Base-by-base conservation (phyloP, 2,888 invertebrate genomes). In the Ophonus ardosiacus region DNA sequence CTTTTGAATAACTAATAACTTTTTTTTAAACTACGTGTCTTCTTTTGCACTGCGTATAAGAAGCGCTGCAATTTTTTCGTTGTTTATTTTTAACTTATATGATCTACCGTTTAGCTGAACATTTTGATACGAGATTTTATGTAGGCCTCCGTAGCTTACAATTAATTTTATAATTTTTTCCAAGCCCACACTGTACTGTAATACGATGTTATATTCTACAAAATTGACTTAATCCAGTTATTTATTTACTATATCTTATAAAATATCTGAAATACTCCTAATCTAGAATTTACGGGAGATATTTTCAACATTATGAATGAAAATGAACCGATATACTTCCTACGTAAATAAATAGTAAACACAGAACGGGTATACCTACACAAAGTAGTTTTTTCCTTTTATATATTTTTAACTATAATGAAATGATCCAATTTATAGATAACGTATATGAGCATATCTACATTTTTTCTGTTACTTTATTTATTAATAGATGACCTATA, bases 151-250 rank as follows among this genome's bases (percentile, higher is more conserved):
- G 31, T 59, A 8, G 18, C 6, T 17, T 17, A 59, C 59, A 59
- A 59, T 59, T 59, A 59, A 59, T 59, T 59, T 5, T 59, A 59
- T 59, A 59, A 59, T 59, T 59, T 17, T 59, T 7, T 59, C 59
- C 13, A 56, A 13, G 13, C 15, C 10, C 59, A 59, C 15, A 17
- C 15, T 59, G 18, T 17, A 17, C 59, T 59, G 17, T 18, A 59
- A 31, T 1, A 6, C 31, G 31, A 31, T 31, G 31, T 59, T 59
- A 18, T 59, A 59, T 59, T 31, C 59, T 17, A 59, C 8, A 59
- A 59, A 59, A 18, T 8, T 17, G 56, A 17, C 59, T 59, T 59
- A 59, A 59, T 59, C 59, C 59, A 59, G 17, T 59, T 59, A 59
- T 59, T 59, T 59, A 59, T 59, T 17, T 59, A 59, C 7, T 59